These are phyloP conservation scores for Heterohyrax brucei DNA, from an alignment of 2,797 vertebrate genomes.

Conservation along the genomic window DNA sequence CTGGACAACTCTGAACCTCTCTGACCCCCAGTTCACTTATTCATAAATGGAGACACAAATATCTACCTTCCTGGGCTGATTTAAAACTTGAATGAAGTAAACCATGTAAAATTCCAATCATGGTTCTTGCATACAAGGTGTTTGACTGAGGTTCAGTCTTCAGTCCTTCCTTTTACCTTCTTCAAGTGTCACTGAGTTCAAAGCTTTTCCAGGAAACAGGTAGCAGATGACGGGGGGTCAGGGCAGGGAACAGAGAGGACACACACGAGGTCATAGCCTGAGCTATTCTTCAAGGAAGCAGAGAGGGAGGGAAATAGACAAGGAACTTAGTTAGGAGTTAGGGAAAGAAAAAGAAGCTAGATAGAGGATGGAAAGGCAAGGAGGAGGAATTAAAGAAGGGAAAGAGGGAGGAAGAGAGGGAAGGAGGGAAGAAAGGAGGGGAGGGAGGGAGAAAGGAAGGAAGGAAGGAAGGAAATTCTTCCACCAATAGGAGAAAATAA, in stretches of 20 bases:
- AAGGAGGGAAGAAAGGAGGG: neutral
- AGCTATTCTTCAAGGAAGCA: neutral
- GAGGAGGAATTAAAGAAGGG: no score
- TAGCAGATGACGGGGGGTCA: neutral
- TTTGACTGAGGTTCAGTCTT: neutral
- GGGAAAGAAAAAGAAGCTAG: neutral
- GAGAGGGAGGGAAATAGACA: no score
- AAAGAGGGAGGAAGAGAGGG: no score
- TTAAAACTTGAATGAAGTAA: conserved; percentile 23
- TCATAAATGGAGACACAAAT: neutral
- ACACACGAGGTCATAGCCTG: neutral
- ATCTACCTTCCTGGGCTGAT: neutral
- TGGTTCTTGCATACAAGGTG: neutral
- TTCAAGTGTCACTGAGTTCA: neutral
- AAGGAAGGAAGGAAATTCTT: no score
- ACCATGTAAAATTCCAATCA: neutral
- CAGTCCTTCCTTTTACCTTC: neutral
- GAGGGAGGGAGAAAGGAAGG: neutral
- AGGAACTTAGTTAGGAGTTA: neutral
- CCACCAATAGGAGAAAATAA: neutral
- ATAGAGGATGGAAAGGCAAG: neutral
- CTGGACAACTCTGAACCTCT: neutral
- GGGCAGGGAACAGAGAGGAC: neutral
- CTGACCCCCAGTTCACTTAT: neutral
- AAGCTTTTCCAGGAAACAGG: conserved; percentile 8